Conservation (phyloP, 2,113 vertebrate genomes). For the Gambusia affinis region DNA sequence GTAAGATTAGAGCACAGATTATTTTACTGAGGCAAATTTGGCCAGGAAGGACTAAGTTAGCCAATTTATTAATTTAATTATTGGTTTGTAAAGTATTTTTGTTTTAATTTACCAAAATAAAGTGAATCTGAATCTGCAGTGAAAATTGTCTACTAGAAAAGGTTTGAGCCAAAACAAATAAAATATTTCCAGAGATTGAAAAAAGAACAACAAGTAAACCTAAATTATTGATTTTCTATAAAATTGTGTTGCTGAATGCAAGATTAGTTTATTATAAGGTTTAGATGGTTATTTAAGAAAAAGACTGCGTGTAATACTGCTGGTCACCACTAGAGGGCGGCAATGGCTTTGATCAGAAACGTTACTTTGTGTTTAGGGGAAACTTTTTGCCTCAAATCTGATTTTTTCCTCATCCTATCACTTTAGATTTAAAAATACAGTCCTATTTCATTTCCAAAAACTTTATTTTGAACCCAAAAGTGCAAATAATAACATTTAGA, state of each 20-base stretch:
- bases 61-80: too few relatives aligned
- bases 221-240: too few relatives aligned
- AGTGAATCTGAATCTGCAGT: too few relatives aligned
- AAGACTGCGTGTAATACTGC: not conserved
- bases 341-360: accelerated
- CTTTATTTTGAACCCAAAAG: not conserved
- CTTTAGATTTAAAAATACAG: not conserved
- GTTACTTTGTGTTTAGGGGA: too few relatives aligned
- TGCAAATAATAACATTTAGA: not conserved
- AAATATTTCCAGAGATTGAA: too few relatives aligned
- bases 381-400: not conserved
- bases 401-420: not conserved
- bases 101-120: not conserved
- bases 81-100: too few relatives aligned
- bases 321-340: constrained; percentile 30
- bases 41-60: not conserved
- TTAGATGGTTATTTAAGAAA: too few relatives aligned
- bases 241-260: too few relatives aligned
- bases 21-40: not conserved
- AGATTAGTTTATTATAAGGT: too few relatives aligned
- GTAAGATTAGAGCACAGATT: not conserved
- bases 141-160: too few relatives aligned
- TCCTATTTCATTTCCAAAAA: not conserved
- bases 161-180: too few relatives aligned
- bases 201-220: too few relatives aligned